Conservation (phyloP, 2,797 vertebrate species). For the Macropodus opercularis region DNA sequence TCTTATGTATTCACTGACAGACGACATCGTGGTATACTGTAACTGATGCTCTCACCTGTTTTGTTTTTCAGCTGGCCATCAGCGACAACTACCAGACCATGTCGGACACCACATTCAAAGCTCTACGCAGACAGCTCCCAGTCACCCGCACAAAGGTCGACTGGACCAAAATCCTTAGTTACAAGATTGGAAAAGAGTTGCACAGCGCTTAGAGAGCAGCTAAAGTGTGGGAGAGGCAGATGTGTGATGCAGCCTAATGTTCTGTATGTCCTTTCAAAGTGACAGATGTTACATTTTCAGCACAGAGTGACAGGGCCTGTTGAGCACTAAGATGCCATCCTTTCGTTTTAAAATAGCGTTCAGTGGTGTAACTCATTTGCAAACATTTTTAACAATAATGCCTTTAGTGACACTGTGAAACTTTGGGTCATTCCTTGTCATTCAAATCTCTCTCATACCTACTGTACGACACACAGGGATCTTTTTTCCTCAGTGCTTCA, state of each 20-base stretch:
- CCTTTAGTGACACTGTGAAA: constrained; percentile 67
- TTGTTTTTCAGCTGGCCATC: constrained; percentile 88
- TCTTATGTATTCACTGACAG: not conserved
- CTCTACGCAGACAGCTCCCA: constrained; percentile 93
- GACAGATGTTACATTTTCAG: constrained; percentile 13
- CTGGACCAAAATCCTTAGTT: constrained; percentile 99
- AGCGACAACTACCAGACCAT: constrained; percentile 98
- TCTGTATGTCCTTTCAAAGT: constrained; percentile 60
- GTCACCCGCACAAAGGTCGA: constrained; percentile 98
- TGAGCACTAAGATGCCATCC: constrained; percentile 40
- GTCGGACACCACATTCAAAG: constrained; percentile 98
- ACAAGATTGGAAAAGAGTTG: constrained; percentile 99
- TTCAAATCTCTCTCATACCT: constrained; percentile 22
- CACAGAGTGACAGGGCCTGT: constrained; percentile 40
- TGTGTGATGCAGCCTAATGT: constrained; percentile 71
- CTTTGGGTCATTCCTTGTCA: constrained; percentile 32
- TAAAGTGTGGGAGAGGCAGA: constrained; percentile 51
- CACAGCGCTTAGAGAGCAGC: constrained; percentile 86
- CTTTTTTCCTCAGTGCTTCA: constrained; percentile 30
- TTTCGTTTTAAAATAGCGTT: constrained; percentile 49
- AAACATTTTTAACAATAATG: constrained; percentile 45
- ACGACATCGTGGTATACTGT: not conserved
- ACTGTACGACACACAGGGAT: constrained; percentile 17
- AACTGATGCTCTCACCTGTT: constrained; percentile 3
- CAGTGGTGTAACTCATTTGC: constrained; percentile 46